Percentiles rank a stretch among this genome's conserved stretches.
These are phyloP conservation scores for Trichonephila clavata DNA, from an alignment of 1,140 invertebrate genomes.

Conservation along the genomic window DNA sequence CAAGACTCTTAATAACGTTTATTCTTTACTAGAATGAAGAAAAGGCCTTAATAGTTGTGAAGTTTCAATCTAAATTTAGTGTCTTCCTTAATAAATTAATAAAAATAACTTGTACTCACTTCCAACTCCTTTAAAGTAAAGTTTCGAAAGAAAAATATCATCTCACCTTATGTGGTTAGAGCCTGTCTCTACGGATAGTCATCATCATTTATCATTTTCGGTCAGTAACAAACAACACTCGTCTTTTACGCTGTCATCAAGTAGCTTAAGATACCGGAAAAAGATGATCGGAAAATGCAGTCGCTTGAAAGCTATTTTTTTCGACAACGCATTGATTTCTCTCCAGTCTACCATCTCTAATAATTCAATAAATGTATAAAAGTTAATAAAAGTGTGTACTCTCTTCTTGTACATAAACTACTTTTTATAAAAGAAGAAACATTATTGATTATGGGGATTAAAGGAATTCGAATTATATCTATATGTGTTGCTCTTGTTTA, in stretches of 20 bases:
- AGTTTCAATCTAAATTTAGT: no score
- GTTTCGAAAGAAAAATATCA: not conserved
- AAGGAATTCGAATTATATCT: not conserved
- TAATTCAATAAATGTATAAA: not conserved
- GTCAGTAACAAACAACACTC: not conserved
- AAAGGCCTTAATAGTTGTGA: no score
- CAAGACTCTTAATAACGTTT: no score
- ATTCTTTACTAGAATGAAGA: no score
- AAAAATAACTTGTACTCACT: no score
- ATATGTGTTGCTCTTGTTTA: no score
- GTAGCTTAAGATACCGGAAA: not conserved
- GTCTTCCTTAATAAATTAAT: no score
- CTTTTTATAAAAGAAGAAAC: not conserved
- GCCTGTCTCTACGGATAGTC: not conserved
- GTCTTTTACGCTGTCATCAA: not conserved
- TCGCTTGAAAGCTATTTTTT: not conserved
- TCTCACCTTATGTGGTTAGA: not conserved
- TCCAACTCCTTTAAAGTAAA: not conserved
- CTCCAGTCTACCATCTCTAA: not conserved
- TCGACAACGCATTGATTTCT: not conserved
- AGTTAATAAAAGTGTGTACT: not conserved
- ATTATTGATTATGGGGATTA: not conserved
- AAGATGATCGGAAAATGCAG: constrained; percentile 9
- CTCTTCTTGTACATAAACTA: not conserved
- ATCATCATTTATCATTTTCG: constrained; percentile 35